These are phyloP conservation scores for Brenthis ino DNA, from an alignment of 2,888 invertebrate genomes.

Conservation along the genomic window DNA sequence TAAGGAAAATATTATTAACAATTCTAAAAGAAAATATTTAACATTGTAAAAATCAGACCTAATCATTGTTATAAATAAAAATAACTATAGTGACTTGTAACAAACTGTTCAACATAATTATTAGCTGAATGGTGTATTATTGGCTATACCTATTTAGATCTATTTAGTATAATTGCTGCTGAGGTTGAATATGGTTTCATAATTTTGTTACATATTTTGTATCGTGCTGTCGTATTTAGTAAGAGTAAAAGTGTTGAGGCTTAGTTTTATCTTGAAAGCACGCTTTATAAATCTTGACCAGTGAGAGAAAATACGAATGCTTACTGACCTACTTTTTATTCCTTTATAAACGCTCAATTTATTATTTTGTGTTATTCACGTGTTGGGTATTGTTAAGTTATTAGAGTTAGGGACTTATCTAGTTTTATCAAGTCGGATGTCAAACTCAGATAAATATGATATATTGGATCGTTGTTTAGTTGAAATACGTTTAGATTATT, in stretches of 20 bases:
- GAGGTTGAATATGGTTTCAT: not conserved
- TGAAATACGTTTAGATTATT: constrained; percentile 19
- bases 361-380: constrained; percentile 4
- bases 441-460: constrained; percentile 41
- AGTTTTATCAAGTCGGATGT: constrained; percentile 32
- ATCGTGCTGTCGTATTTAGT: constrained; percentile 24
- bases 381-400: constrained; percentile 3
- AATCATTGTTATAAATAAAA: no score
- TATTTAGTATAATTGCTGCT: not conserved
- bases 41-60: no score
- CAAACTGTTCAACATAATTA: no score
- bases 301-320: constrained; percentile 39
- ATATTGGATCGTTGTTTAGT: constrained; percentile 35
- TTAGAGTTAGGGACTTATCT: constrained; percentile 18
- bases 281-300: constrained; percentile 33
- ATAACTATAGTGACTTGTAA: no score
- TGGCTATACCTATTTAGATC: not conserved
- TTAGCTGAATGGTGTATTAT: not conserved
- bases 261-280: constrained; percentile 38
- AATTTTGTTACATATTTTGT: constrained; percentile 7
- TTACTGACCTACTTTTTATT: constrained; percentile 38
- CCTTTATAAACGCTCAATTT: constrained; percentile 2
- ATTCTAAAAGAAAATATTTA: no score
- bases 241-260: constrained; percentile 38
- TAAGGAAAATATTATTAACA: no score